Evolutionary conservation across 2,113 vertebrate species (phyloP).

Genomic region (Cheirogaleus medius): DNA sequence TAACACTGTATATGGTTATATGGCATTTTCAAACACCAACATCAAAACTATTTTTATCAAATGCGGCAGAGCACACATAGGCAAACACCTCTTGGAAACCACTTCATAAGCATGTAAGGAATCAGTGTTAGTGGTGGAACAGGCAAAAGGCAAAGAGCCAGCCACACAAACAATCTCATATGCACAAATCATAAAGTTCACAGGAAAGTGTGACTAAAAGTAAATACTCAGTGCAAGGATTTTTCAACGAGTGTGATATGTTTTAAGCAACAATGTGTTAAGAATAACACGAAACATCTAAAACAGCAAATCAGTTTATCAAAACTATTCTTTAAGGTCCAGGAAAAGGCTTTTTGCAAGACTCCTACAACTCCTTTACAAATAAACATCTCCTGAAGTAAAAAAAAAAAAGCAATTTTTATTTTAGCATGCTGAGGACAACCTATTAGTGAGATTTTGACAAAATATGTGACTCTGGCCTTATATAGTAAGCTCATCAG

Average conservation of each 20-base stretch:
- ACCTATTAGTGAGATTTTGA: neutral
- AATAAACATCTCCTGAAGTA: neutral
- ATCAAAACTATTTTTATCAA: slow-evolving; percentile 11
- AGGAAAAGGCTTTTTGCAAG: neutral
- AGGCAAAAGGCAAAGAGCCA: neutral
- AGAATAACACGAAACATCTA: neutral
- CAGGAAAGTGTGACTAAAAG: neutral
- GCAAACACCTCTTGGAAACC: neutral
- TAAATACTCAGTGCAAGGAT: neutral
- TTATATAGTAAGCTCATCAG: neutral
- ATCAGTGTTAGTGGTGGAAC: neutral
- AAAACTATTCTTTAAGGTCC: neutral
- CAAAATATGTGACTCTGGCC: neutral
- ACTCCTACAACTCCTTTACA: neutral
- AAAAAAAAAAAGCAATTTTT: neutral
- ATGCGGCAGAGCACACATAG: neutral
- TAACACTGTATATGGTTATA: neutral
- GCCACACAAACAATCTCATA: neutral
- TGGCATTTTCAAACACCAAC: neutral
- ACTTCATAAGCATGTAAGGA: neutral
- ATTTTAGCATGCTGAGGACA: neutral
- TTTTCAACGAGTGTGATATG: neutral
- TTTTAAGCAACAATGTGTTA: neutral
- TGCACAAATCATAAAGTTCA: neutral
- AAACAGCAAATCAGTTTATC: neutral